Evolutionary conservation across 2,113 vertebrate species (phyloP), one percentile per base, ranked within the genome.

Genomic region (Eira barbara): DNA sequence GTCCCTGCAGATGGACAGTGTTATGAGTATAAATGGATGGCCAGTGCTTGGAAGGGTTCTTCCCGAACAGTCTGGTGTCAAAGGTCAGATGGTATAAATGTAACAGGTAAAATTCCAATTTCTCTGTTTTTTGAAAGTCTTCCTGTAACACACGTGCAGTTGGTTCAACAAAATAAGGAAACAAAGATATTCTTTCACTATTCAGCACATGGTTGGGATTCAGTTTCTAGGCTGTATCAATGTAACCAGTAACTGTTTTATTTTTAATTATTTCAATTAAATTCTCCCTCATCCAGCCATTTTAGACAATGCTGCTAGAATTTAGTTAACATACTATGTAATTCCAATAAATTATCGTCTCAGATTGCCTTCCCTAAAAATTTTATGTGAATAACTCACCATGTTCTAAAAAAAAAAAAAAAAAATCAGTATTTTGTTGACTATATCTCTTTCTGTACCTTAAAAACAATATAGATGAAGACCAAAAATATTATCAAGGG

Each of bases 81-180:
- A 97, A 99, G 99, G 80, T 99, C 99, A 18, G 99, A 99, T 36
- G 99, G 99, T 88, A 95, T 99, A 97, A 99, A 99, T 0, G 99
- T 99, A 96, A 99, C 99, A 98, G 99, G 99, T 99, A 99, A 98
- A 49, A 23, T 10, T 96, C 49, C 69, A 76, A 4, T 71, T 86
- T 80, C 27, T 86, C 73, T 73, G 12, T 88, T 81, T 45, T 61
- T 80, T 85, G 13, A 39, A 88, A 45, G 34, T 47, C 78, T 61
- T 82, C 67, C 6, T 74, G 0, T 92, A 80, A 87, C 0, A 7
- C 36, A 71, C 14, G 5, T 39, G 3, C 65, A 85, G n/a, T 2
- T 57, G 13, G 4, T 52, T 88, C 76, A 76, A 63, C 17, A 57
- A 91, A 94, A 27, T 94, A 71, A 73, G 57, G 21, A 74, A 84